Percentiles rank a stretch among this genome's conserved stretches.
Evolutionary conservation across 2,797 vertebrate genomes (phyloP).

Genomic region (Danio jaintianensis): DNA sequence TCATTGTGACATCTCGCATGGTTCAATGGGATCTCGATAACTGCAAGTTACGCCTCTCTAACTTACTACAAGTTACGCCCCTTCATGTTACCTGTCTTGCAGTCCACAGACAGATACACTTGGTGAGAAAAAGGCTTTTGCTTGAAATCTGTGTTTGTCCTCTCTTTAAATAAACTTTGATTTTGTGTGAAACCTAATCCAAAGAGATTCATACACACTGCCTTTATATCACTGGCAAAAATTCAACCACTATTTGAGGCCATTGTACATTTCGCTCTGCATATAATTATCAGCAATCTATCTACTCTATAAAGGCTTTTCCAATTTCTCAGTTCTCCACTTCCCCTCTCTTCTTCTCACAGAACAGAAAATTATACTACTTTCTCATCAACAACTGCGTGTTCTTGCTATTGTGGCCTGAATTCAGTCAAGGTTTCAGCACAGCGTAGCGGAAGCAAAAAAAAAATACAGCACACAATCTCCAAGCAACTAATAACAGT

Average conservation of each 20-base stretch:
- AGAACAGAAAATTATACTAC: constrained; percentile 50
- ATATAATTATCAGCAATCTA: constrained; percentile 45
- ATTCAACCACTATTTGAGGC: background rate
- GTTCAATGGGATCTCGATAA: too few relatives aligned
- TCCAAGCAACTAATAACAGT: constrained; percentile 45
- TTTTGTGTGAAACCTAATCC: background rate
- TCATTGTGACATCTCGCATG: too few relatives aligned
- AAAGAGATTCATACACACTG: background rate
- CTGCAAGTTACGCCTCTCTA: too few relatives aligned
- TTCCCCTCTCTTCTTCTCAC: constrained; percentile 53
- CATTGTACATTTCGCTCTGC: background rate
- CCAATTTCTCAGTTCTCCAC: constrained; percentile 42
- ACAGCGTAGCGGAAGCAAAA: background rate
- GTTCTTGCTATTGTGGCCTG: constrained; percentile 38
- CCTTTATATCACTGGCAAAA: background rate
- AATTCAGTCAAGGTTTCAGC: constrained; percentile 25
- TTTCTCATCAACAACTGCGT: constrained; percentile 59
- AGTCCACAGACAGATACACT: too few relatives aligned
- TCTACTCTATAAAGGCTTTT: constrained; percentile 56
- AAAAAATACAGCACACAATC: constrained; percentile 30
- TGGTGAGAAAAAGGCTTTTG: too few relatives aligned
- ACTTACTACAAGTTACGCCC: too few relatives aligned
- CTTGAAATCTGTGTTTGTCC: background rate
- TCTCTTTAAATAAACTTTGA: background rate
- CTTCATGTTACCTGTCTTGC: too few relatives aligned